Conservation (phyloP, 1,140 invertebrate genomes). For the Neodiprion virginianus region DNA sequence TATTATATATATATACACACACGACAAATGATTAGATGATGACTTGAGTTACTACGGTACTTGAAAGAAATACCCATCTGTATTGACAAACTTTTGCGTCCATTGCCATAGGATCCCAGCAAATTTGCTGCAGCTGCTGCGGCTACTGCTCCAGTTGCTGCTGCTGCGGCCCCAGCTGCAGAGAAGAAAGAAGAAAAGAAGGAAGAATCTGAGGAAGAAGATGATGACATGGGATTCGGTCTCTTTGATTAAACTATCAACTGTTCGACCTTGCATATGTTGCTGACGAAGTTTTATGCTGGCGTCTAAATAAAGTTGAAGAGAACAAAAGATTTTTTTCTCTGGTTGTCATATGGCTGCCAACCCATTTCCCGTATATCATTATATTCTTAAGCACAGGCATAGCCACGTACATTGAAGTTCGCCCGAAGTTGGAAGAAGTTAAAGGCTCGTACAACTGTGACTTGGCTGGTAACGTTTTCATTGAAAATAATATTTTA, state of each 20-base stretch:
- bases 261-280: conserved; percentile 1
- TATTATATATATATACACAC: too few relatives aligned
- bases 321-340: not conserved
- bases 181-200: conserved; percentile 79
- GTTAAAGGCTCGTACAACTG: too few relatives aligned
- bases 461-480: too few relatives aligned
- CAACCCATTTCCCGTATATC: too few relatives aligned
- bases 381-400: too few relatives aligned
- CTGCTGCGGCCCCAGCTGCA: conserved; percentile 67
- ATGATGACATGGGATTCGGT: conserved; percentile 97
- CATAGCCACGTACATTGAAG: too few relatives aligned
- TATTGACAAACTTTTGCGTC: conserved; percentile 23
- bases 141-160: conserved; percentile 66
- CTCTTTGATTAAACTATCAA: conserved; percentile 83
- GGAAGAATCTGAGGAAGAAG: conserved; percentile 81
- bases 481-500: too few relatives aligned
- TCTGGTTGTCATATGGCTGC: too few relatives aligned
- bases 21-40: too few relatives aligned
- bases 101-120: conserved; percentile 80
- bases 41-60: too few relatives aligned
- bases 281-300: conserved; percentile 32
- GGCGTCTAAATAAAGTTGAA: conserved; percentile 45
- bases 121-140: conserved; percentile 85
- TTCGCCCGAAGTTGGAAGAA: too few relatives aligned
- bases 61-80: conserved; percentile 8